Conservation (phyloP, 2,113 vertebrate species). For the western clawed frog (Xenopus tropicalis) region UCB_Xtro_10.0 CM004446.2:50215001-50215500, state of each 20-base stretch:
- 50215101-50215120: slow-evolving; percentile 78
- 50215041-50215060: slow-evolving; percentile 56
- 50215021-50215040: slow-evolving; percentile 49
- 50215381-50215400: slow-evolving; percentile 82
- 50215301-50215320: slow-evolving; percentile 84
- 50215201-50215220: slow-evolving; percentile 76
- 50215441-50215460: slow-evolving; percentile 81
- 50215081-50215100: slow-evolving; percentile 69
- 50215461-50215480: slow-evolving; percentile 70
- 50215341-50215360: slow-evolving; percentile 81
- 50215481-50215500: slow-evolving; percentile 65
- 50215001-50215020: slow-evolving; percentile 51
- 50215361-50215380: slow-evolving; percentile 80
- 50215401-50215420: slow-evolving; percentile 79
- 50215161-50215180: slow-evolving; percentile 79
- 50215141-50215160: slow-evolving; percentile 66
- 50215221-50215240: slow-evolving; percentile 76
- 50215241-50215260: slow-evolving; percentile 74
- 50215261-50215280: slow-evolving; percentile 75
- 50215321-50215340: slow-evolving; percentile 83
- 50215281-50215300: slow-evolving; percentile 80
- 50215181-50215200: slow-evolving; percentile 71
- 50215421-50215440: slow-evolving; percentile 85
- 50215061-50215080: slow-evolving; percentile 58
- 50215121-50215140: slow-evolving; percentile 64